These are phyloP conservation scores for Drosophila yakuba DNA, from an alignment of 1,140 invertebrate genomes.

Conservation along the genomic window DNA sequence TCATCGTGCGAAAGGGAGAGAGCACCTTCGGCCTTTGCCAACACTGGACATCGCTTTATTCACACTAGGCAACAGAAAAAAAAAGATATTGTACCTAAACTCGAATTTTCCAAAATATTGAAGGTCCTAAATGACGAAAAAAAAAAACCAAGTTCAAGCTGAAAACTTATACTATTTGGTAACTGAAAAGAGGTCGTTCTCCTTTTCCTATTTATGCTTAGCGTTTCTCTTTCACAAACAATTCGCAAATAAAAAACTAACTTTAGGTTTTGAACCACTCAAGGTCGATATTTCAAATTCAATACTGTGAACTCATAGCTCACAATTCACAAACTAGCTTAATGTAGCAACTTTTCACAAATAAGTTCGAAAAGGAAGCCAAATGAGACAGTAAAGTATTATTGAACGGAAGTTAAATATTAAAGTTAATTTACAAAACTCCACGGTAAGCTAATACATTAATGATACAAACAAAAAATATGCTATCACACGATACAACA, in stretches of 20 bases:
- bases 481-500: not conserved
- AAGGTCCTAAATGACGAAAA: not conserved
- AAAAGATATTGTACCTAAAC: not conserved
- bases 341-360: not conserved
- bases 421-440: not conserved
- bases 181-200: not conserved
- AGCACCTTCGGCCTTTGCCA: conserved; percentile 34
- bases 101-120: not conserved
- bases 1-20: conserved; percentile 47
- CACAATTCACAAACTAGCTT: not conserved
- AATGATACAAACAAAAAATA: not conserved
- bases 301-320: not conserved
- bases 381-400: too few species aligned
- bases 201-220: not conserved
- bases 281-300: not conserved
- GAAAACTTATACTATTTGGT: conserved; percentile 2
- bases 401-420: too few species aligned
- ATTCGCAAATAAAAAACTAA: not conserved
- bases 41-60: conserved; percentile 24
- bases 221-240: not conserved
- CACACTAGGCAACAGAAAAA: conserved; percentile 27
- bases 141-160: not conserved
- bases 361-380: not conserved
- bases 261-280: not conserved
- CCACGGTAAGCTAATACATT: not conserved